Conservation (phyloP, 1,140 invertebrate genomes). For the Drosophila takahashii region DNA sequence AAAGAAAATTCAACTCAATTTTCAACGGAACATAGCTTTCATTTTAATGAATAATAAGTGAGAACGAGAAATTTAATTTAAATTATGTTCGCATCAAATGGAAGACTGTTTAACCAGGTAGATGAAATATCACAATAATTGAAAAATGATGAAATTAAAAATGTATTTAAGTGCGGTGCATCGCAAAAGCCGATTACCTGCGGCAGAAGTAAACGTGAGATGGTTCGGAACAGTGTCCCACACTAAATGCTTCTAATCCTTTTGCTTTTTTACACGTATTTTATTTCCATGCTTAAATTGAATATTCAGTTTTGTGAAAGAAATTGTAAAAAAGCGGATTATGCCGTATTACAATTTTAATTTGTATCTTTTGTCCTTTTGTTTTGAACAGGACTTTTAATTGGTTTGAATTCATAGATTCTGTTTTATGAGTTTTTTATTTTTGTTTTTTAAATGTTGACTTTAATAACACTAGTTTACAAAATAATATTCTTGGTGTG, state of each 20-base stretch:
- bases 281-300: background rate
- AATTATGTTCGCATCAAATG: constrained; percentile 10
- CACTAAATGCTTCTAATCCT: constrained; percentile 29
- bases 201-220: constrained; percentile 19
- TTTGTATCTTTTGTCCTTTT: background rate
- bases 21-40: background rate
- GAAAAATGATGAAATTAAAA: constrained; percentile 51
- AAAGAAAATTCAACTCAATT: constrained; percentile 34
- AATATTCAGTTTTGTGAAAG: background rate
- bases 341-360: background rate
- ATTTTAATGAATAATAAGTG: constrained; percentile 16
- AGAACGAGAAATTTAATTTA: constrained; percentile 16
- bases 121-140: constrained; percentile 26
- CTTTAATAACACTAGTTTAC: no score
- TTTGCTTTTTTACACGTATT: background rate
- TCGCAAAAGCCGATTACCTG: constrained; percentile 44
- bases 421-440: no score
- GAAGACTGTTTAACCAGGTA: background rate
- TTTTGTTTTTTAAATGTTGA: no score
- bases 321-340: constrained; percentile 1
- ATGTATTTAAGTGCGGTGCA: constrained; percentile 44
- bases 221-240: constrained; percentile 21
- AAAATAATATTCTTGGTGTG: no score
- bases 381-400: background rate
- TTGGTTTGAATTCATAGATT: background rate